Percentiles rank a stretch among this genome's conserved stretches.
These are phyloP conservation scores for Alectura lathami DNA, from an alignment of 2,113 vertebrate species.

Conservation along the genomic window DNA sequence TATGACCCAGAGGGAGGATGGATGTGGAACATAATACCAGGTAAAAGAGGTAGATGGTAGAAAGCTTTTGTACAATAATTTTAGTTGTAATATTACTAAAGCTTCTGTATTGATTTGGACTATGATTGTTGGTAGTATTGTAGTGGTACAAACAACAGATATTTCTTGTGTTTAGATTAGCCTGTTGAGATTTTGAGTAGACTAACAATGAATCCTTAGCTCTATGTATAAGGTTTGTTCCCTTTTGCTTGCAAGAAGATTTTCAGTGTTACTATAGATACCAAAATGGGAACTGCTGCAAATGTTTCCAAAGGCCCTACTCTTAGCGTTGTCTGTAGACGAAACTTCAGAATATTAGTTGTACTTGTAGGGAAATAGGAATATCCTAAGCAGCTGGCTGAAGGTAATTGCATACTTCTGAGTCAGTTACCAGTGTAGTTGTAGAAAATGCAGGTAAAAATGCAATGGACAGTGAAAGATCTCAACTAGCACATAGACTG, in stretches of 20 bases:
- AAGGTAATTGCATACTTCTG: not conserved
- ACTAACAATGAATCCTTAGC: not conserved
- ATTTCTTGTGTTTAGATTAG: not conserved
- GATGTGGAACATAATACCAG: not conserved
- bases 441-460: not conserved
- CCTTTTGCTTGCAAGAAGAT: not conserved
- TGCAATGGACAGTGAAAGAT: rapidly evolving
- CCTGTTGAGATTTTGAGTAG: not conserved
- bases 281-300: not conserved
- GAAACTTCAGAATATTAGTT: not conserved
- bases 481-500: not conserved
- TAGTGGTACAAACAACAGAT: not conserved
- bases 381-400: not conserved
- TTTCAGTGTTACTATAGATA: not conserved
- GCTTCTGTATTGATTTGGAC: not conserved
- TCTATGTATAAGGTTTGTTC: not conserved
- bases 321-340: not conserved
- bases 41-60: not conserved
- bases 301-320: not conserved
- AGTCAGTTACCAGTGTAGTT: not conserved
- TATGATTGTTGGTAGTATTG: not conserved
- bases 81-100: not conserved
- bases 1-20: not conserved
- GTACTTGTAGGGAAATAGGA: not conserved
- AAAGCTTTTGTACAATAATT: not conserved